Percentiles rank a stretch among this genome's conserved stretches.
These are phyloP conservation scores for Lithosia quadra DNA, from an alignment of 2,888 invertebrate genomes.

Conservation along the genomic window DNA sequence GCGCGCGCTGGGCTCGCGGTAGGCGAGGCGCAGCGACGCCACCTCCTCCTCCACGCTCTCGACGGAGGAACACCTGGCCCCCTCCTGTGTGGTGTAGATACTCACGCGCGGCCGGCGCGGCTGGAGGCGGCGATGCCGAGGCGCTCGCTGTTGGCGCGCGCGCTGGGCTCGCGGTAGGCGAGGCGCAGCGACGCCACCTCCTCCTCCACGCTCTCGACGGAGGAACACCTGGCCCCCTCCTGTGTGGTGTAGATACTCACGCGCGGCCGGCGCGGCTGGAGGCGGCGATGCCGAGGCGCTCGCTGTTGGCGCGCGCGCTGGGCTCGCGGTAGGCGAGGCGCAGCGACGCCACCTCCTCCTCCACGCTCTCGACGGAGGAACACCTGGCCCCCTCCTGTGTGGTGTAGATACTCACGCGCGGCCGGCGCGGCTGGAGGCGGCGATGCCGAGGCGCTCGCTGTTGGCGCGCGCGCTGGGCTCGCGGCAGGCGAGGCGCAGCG, in stretches of 20 bases:
- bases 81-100: slow-evolving; percentile 11
- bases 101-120: slow-evolving; percentile 61
- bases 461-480: slow-evolving; percentile 60
- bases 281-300: slow-evolving; percentile 80
- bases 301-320: slow-evolving; percentile 85
- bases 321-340: slow-evolving; percentile 93
- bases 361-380: too few relatives aligned
- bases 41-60: slow-evolving; percentile 89
- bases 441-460: slow-evolving; percentile 86
- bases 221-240: too few relatives aligned
- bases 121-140: slow-evolving; percentile 53
- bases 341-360: too few relatives aligned
- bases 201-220: too few relatives aligned
- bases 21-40: slow-evolving; percentile 91
- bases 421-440: slow-evolving; percentile 22
- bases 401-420: slow-evolving; percentile 62
- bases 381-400: slow-evolving; percentile 82
- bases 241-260: slow-evolving; percentile 18
- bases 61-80: too few relatives aligned
- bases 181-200: slow-evolving; percentile 90
- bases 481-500: too few relatives aligned
- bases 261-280: slow-evolving; percentile 61
- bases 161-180: slow-evolving; percentile 93
- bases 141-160: slow-evolving; percentile 87
- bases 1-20: slow-evolving; percentile 91